A percentile compares a stretch with the other conserved stretches of the same genome.
phyloP scores from a whole-genome alignment of 2,888 invertebrate genomes.

The Thecophora atra region DNA sequence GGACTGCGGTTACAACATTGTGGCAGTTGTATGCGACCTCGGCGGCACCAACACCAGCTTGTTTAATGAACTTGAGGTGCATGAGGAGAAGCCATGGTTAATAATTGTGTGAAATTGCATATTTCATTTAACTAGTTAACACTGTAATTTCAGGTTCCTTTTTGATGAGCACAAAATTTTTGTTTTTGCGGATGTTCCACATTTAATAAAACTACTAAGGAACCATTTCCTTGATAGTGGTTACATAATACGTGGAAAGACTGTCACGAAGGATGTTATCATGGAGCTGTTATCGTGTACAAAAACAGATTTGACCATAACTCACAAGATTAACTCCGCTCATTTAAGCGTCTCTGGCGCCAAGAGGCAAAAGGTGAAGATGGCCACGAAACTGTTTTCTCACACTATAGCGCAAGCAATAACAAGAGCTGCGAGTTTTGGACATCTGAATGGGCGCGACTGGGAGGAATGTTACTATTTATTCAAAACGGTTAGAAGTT shows the following conservation, averaged over 20 bases:
- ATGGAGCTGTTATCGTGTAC: slow-evolving; percentile 15
- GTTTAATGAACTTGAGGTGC: slow-evolving; percentile 17
- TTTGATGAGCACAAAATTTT: slow-evolving; percentile 28
- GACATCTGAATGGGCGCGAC: slow-evolving; percentile 27
- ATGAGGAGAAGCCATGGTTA: slow-evolving; percentile 13
- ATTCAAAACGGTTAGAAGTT: slow-evolving; percentile 33
- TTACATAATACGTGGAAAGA: slow-evolving; percentile 30
- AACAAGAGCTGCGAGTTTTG: slow-evolving; percentile 40
- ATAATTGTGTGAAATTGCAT: background rate
- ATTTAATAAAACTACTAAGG: slow-evolving; percentile 35
- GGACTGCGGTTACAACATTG: slow-evolving; percentile 28
- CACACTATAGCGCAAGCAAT: slow-evolving; percentile 39
- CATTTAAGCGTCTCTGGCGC: slow-evolving; percentile 30
- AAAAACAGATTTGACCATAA: slow-evolving; percentile 16
- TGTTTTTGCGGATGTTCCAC: slow-evolving; percentile 35
- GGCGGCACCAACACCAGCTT: slow-evolving; percentile 29
- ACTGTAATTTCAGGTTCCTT: slow-evolving; percentile 27
- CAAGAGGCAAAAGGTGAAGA: slow-evolving; percentile 41
- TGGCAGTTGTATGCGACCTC: slow-evolving; percentile 20
- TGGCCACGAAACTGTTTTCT: slow-evolving; percentile 43
- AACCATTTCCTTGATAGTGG: slow-evolving; percentile 36
- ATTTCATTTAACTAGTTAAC: background rate
- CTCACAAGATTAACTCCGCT: slow-evolving; percentile 36
- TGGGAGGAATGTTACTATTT: slow-evolving; percentile 38
- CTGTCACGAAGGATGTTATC: slow-evolving; percentile 34